Conservation (phyloP, 2,113 vertebrate species). For the Theristicus caerulescens region DNA sequence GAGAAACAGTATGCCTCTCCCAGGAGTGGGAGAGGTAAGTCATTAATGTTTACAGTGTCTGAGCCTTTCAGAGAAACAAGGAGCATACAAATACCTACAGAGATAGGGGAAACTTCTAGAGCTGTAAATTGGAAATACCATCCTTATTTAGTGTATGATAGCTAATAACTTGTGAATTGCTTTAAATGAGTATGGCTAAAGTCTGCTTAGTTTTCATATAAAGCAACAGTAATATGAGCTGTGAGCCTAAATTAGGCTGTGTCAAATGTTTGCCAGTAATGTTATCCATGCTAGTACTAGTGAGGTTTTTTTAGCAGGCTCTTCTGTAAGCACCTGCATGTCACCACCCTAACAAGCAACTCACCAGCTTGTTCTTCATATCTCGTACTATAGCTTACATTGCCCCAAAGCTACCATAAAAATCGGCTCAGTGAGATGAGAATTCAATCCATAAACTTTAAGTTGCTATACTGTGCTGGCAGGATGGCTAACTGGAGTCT, state of each 20-base stretch:
- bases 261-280: background rate
- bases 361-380: background rate
- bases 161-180: background rate
- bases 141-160: background rate
- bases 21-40: background rate
- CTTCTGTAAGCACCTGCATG: background rate
- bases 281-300: background rate
- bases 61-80: background rate
- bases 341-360: background rate
- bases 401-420: background rate
- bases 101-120: background rate
- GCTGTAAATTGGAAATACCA: background rate
- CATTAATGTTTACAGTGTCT: rapidly evolving
- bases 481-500: background rate
- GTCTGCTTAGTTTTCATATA: background rate
- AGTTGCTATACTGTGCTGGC: background rate
- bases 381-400: background rate
- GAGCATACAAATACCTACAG: background rate
- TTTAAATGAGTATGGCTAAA: background rate
- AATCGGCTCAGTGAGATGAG: background rate
- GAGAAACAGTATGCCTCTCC: background rate
- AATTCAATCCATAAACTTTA: background rate
- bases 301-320: background rate
- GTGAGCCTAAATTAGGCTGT: background rate
- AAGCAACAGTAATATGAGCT: background rate